Evolutionary conservation across 1,140 invertebrate genomes (phyloP).

Genomic region (Calephelis nemesis): DNA sequence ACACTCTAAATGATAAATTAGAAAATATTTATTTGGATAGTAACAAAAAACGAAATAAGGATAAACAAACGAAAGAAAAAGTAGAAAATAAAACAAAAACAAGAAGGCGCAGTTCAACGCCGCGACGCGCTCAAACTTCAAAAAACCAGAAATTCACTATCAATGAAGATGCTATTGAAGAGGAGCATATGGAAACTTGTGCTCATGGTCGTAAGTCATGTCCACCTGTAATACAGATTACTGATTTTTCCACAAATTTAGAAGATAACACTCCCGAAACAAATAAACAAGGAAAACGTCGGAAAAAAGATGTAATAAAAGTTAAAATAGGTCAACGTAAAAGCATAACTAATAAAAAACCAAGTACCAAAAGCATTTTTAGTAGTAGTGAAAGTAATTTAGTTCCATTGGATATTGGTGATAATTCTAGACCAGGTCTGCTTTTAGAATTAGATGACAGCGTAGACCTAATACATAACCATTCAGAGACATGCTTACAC

Average conservation of each 20-base stretch:
- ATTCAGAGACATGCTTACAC: slow-evolving; percentile 66
- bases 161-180: slow-evolving; percentile 42
- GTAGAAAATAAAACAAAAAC: slow-evolving; percentile 33
- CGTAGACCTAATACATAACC: slow-evolving; percentile 65
- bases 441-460: slow-evolving; percentile 43
- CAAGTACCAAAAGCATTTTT: slow-evolving; percentile 24
- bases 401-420: slow-evolving; percentile 12
- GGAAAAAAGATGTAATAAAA: slow-evolving; percentile 65
- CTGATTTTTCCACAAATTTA: slow-evolving; percentile 16
- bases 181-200: slow-evolving; percentile 53
- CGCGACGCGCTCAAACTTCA: slow-evolving; percentile 48
- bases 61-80: slow-evolving; percentile 20
- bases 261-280: slow-evolving; percentile 21
- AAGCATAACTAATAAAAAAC: slow-evolving; percentile 30
- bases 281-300: slow-evolving; percentile 33
- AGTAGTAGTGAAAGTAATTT: slow-evolving; percentile 35
- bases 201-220: slow-evolving; percentile 49
- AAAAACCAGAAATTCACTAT: slow-evolving; percentile 37
- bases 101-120: slow-evolving; percentile 63
- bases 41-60: slow-evolving; percentile 52
- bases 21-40: slow-evolving; percentile 57
- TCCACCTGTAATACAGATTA: slow-evolving; percentile 42
- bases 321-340: slow-evolving; percentile 64
- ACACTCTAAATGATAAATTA: slow-evolving; percentile 51
- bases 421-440: slow-evolving; percentile 44